Evolutionary conservation across 1,140 invertebrate species (phyloP), one percentile per base, ranked within the genome.

Genomic region (Calosoma granatense): DNA sequence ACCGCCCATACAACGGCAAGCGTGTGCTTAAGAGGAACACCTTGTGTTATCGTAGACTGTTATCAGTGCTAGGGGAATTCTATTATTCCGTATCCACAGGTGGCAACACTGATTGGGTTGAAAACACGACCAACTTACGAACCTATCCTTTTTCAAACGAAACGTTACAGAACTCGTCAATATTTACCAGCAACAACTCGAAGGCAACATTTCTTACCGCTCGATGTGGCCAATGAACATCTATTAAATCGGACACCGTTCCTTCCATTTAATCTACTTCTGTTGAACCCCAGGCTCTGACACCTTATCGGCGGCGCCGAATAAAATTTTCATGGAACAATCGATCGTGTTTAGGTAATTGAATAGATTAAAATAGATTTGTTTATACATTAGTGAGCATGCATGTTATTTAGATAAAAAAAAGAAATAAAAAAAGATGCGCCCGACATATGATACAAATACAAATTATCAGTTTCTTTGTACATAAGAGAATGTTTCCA

Each of bases 11-110:
- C n/a, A n/a, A n/a, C n/a, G n/a, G n/a, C n/a, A n/a, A n/a, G n/a
- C n/a, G n/a, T n/a, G n/a, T n/a, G n/a, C n/a, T n/a, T n/a, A n/a
- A n/a, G 26, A 36, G 26, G 6, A 11, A 47, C 15, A 47, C 41
- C 41, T 47, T 47, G 41, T 17, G 41, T 17, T 47, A 47, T 47
- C 41, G 26, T 47, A 12, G 17, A 12, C 41, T 12, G 41, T 47
- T 30, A 30, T 12, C 41, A 47, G 9, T 47, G 17, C 41, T 47
- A 11, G 17, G 41, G 41, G 41, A 47, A 47, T 47, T 47, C 41
- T 36, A 36, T 36, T 36, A 36, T 36, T 36, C 26, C 26, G 41
- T 47, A 47, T 47, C 41, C 41, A 47, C 41, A 47, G 41, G 41
- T 47, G 41, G 41, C 17, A 47, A 47, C 41, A 47, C 17, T 47